These are phyloP conservation scores for Jordanella pulchra DNA, from an alignment of 2,797 vertebrate species.

Conservation along the genomic window DNA sequence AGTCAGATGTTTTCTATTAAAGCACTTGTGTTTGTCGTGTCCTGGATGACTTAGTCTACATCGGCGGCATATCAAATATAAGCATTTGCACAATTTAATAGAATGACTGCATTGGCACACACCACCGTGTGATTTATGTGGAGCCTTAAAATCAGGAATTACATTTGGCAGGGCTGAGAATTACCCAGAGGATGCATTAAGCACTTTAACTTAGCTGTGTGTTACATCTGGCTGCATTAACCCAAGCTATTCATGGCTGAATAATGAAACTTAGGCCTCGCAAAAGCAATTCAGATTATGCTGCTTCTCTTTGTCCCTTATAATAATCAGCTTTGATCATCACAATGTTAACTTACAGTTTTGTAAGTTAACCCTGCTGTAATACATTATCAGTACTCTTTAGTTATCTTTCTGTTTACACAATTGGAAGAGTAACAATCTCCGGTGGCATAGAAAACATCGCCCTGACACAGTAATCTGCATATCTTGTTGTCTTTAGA, in stretches of 20 bases:
- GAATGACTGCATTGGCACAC: background rate
- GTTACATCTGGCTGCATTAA: constrained; percentile 9
- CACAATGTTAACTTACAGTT: background rate
- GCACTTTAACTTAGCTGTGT: constrained; percentile 1
- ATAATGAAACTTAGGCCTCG: background rate
- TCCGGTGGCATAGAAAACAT: constrained; percentile 29
- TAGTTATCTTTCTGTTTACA: constrained; percentile 12
- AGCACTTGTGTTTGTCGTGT: background rate
- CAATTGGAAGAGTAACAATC: constrained; percentile 24
- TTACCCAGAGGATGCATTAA: constrained; percentile 3
- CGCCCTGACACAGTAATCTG: constrained; percentile 50
- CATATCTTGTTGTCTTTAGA: constrained; percentile 59
- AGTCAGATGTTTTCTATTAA: background rate
- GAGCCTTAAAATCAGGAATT: constrained; percentile 3
- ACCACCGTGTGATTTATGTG: background rate
- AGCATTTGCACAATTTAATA: constrained; percentile 1
- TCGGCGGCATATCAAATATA: background rate
- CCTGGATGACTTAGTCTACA: background rate
- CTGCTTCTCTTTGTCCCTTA: background rate
- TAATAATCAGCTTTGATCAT: background rate
- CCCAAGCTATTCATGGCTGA: constrained; percentile 2
- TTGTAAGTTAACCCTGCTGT: background rate
- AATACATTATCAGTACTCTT: constrained; percentile 8
- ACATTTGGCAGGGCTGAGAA: background rate
- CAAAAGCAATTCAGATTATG: background rate